These are phyloP conservation scores for Saccopteryx leptura DNA, from an alignment of 2,113 vertebrate species.

Conservation along the genomic window DNA sequence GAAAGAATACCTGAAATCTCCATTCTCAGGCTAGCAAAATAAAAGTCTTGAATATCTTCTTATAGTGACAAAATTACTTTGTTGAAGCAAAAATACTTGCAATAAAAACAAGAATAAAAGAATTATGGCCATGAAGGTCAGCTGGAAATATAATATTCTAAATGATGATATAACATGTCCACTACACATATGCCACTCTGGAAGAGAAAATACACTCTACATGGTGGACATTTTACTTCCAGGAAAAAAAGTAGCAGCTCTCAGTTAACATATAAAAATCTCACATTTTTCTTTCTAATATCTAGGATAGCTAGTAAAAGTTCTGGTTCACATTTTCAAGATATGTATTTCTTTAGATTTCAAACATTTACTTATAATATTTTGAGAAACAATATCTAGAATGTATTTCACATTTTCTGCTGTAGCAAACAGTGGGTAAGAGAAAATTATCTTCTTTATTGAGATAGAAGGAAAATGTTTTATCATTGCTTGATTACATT, in stretches of 20 bases:
- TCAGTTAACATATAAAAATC: neutral
- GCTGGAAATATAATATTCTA: neutral
- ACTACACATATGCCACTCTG: no score
- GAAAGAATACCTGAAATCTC: slow-evolving; percentile 22
- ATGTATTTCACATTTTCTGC: neutral
- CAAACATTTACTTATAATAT: slow-evolving; percentile 40
- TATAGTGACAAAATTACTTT: slow-evolving; percentile 24
- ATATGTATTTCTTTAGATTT: slow-evolving; percentile 10
- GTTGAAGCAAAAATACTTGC: slow-evolving; percentile 7
- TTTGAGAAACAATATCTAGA: neutral
- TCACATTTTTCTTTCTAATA: slow-evolving; percentile 20
- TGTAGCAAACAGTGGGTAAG: neutral
- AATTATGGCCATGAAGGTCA: neutral
- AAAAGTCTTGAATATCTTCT: slow-evolving; percentile 49
- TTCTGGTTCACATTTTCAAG: slow-evolving; percentile 4
- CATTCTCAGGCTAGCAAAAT: slow-evolving; percentile 32
- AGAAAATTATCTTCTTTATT: neutral
- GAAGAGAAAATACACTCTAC: neutral
- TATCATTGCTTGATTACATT: neutral
- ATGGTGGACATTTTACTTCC: neutral
- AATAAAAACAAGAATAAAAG: slow-evolving; percentile 35
- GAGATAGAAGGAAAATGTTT: neutral
- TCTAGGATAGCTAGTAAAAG: neutral
- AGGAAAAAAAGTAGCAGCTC: neutral
- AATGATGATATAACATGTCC: neutral